Percentiles rank a stretch among this genome's conserved stretches.
Conservation (phyloP, 2,888 invertebrate species). For the Empis livida region DNA sequence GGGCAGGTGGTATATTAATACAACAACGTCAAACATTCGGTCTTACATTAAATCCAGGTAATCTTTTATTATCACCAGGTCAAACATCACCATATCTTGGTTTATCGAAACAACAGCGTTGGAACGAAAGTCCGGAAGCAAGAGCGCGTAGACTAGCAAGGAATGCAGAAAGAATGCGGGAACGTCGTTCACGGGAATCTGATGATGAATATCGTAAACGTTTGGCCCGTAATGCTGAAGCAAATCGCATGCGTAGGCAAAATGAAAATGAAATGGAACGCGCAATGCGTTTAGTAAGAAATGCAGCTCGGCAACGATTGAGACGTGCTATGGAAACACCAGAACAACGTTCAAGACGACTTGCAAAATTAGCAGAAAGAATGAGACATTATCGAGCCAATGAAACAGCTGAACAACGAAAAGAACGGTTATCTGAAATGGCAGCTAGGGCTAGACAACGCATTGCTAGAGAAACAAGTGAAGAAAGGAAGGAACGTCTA, state of each 20-base stretch:
- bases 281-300: slow-evolving; percentile 34
- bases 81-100: slow-evolving; percentile 1
- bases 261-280: slow-evolving; percentile 34
- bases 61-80: slow-evolving; percentile 5
- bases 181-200: slow-evolving; percentile 32
- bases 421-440: slow-evolving; percentile 32
- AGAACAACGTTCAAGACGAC: slow-evolving; percentile 29
- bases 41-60: slow-evolving; percentile 6
- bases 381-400: slow-evolving; percentile 34
- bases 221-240: slow-evolving; percentile 33
- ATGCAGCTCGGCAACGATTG: slow-evolving; percentile 33
- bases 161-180: slow-evolving; percentile 37
- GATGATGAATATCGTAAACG: slow-evolving; percentile 35
- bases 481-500: slow-evolving; percentile 35
- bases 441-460: slow-evolving; percentile 33
- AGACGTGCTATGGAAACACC: slow-evolving; percentile 35
- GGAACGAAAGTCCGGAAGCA: slow-evolving; percentile 37
- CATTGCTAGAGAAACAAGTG: slow-evolving; percentile 30
- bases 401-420: slow-evolving; percentile 32
- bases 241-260: slow-evolving; percentile 32
- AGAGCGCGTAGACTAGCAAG: slow-evolving; percentile 33
- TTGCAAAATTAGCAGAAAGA: slow-evolving; percentile 31
- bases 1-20: slow-evolving; percentile 15
- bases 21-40: slow-evolving; percentile 31
- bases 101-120: slow-evolving; percentile 23